Base-by-base conservation (phyloP, 2,888 invertebrate genomes). In the Himalopsyche anomala region DNA sequence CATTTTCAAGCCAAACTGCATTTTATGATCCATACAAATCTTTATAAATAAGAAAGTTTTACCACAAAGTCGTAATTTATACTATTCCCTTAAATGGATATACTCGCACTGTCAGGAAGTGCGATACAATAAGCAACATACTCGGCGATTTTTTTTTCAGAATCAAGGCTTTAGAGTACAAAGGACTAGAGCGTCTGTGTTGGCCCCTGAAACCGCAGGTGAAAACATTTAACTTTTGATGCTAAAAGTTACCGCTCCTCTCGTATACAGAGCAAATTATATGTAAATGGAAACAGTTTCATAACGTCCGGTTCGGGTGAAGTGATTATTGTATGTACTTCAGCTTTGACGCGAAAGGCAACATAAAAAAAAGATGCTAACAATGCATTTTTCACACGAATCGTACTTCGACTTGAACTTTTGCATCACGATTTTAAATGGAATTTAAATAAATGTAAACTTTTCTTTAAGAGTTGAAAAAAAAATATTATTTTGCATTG, bases 221-320 rank as follows among this genome's bases (percentile, higher is more conserved):
- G 62, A 62, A 62, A 62, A 62, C 62, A 62, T 62, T 62, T 62
- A 62, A 62, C 62, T 62, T 62, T 62, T 28, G 62, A 62, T 28
- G 62, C 19, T 62, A 9, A 62, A 62, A 62, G 62, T 62, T 62
- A 62, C 62, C 28, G 62, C 62, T 62, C 28, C 8, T 11, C 62
- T 2, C 62, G 19, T 62, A 62, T 28, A 62, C 62, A 19, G 62
- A 62, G 62, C 19, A 62, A 62, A 62, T 62, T 19, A 62, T 62
- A 62, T 62, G 62, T 62, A 62, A 62, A 62, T 62, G 28, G 62
- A 62, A 62, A 62, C 62, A 62, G 62, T 62, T 62, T 62, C 19
- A 56, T 62, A 62, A 51, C 19, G 62, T 62, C 62, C 62, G 62
- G 62, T 62, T 62, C 15, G 19, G 62, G 51, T 62, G 19, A 28